Evolutionary conservation across 2,888 invertebrate species (phyloP).

Genomic region (Drosophila paramelanica): DNA sequence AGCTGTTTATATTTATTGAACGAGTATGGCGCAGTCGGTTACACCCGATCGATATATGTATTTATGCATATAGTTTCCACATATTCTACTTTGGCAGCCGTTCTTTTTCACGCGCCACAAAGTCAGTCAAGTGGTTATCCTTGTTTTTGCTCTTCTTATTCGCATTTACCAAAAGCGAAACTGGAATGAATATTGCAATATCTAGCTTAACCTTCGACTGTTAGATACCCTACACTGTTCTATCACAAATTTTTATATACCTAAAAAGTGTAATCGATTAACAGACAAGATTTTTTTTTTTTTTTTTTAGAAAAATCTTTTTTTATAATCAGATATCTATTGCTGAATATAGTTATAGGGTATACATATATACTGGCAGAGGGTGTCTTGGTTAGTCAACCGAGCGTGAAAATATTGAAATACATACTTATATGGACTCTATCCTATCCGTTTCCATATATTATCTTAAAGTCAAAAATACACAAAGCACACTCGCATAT

Average conservation of each 20-base stretch:
- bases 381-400: constrained; percentile 28
- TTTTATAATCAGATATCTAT: neutral
- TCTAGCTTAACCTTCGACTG: neutral
- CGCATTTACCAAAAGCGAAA: constrained; percentile 23
- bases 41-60: too few relatives aligned
- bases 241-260: neutral
- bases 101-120: constrained; percentile 51
- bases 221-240: constrained; percentile 4
- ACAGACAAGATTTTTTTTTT: too few relatives aligned
- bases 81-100: constrained; percentile 32
- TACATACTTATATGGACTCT: constrained; percentile 34
- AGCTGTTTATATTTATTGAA: too few relatives aligned
- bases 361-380: constrained; percentile 13
- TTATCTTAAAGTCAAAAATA: constrained; percentile 58
- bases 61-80: neutral
- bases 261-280: too few relatives aligned
- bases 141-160: constrained; percentile 12
- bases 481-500: constrained; percentile 22
- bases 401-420: constrained; percentile 59
- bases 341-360: constrained; percentile 10
- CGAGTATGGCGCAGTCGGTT: too few relatives aligned
- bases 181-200: neutral
- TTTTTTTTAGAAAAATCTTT: too few relatives aligned
- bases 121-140: constrained; percentile 46
- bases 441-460: constrained; percentile 39